Evolutionary conservation across 1,140 invertebrate genomes (phyloP).

Genomic region (Limonius californicus): DNA sequence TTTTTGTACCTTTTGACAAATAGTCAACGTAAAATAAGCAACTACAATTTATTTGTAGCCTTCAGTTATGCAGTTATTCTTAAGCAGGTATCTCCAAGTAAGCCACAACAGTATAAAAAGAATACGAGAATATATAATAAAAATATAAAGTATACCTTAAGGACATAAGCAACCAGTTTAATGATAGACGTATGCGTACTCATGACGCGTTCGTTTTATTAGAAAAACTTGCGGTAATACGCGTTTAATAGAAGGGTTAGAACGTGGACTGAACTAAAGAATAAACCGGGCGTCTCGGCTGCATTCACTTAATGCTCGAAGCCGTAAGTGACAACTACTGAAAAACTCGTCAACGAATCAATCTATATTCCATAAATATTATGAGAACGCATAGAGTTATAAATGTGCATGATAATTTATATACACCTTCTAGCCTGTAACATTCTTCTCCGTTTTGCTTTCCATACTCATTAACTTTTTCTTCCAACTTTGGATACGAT

Average conservation of each 20-base stretch:
- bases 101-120: not conserved
- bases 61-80: too few species aligned
- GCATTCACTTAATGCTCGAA: not conserved
- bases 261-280: not conserved
- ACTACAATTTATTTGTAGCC: too few species aligned
- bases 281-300: not conserved
- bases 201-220: slow-evolving; percentile 8
- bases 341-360: slow-evolving; percentile 33
- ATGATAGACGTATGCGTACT: slow-evolving; percentile 7
- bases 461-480: too few species aligned
- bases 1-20: too few species aligned
- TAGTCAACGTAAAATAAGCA: too few species aligned
- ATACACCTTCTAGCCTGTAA: too few species aligned
- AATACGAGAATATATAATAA: not conserved
- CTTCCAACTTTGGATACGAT: too few species aligned
- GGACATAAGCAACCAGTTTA: slow-evolving; percentile 4
- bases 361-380: slow-evolving; percentile 34
- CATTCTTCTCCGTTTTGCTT: not conserved
- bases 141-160: slow-evolving; percentile 8
- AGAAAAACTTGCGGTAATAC: slow-evolving; percentile 11
- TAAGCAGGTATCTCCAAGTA: too few species aligned
- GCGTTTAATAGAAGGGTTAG: slow-evolving; percentile 8
- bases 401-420: not conserved
- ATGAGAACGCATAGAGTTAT: slow-evolving; percentile 2
- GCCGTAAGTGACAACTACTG: slow-evolving; percentile 22